Base-by-base conservation (phyloP, 2,888 invertebrate genomes). In the Syritta pipiens region DNA sequence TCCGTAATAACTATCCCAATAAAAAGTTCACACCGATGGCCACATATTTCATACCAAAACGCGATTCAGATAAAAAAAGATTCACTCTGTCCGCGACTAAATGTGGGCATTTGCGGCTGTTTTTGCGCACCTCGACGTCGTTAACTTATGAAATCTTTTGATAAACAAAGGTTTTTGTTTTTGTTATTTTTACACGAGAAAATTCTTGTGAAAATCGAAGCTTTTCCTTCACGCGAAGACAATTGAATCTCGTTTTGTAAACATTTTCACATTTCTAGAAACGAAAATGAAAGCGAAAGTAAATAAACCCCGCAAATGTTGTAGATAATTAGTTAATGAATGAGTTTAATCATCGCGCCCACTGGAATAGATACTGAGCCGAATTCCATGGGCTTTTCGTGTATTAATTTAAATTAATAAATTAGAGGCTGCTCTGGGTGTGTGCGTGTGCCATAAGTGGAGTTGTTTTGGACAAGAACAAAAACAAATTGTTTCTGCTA, bases 251-350 rank as follows among this genome's bases (percentile, higher is more conserved):
- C n/a, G n/a, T 59, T 59, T 1, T 24, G 59, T 59, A 69, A 69
- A 69, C 69, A 69, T 69, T 42, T 59, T 17, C 32, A 51, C n/a
- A 32, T 12, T 35, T 59, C 49, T 9, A 14, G 22, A 67, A 55
- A 26, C 14, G n/a, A 68, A 59, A 59, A 5, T 17, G 55, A 48
- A 55, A 57, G 32, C 48, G 40, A 68, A 59, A 59, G 59, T 68
- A 68, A 68, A 68, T 68, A 68, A 59, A 68, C 68, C 48, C 37
- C 40, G 40, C 37, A 24, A 68, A 40, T 49, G 6, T 49, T 40
- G 49, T 51, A 51, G 67, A 67, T 67, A 67, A 59, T 59, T 69
- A 59, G 49, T 69, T 69, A 69, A 69, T 69, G 69, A 59, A 69
- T 69, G 59, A 60, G 59, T 60, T 59, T 59, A 60, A 59, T 60